Base-by-base conservation (phyloP, 92 coral and sea anemone species). In the Palythoa grandiflora region DNA sequence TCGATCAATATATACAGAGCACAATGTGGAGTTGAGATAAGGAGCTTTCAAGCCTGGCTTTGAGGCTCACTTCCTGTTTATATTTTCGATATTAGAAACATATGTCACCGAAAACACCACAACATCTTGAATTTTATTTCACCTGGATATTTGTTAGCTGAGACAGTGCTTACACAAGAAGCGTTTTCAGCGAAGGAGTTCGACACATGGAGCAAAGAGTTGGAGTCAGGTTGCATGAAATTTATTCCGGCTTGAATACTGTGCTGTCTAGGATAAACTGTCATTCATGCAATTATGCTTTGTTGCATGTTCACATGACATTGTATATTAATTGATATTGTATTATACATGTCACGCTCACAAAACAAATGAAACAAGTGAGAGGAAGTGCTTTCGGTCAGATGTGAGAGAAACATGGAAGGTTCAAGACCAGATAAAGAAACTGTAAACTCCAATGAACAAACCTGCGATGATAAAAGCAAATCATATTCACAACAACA, bases 311-410 rank as follows among this genome's bases (percentile, higher is more conserved):
- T 13, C 15, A 79, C 38, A 39, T 44, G 50, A 21, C 73, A 39
- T 44, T 2, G 6, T 37, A 59, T 61, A 28, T 28, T 28, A 17
- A 38, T 68, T 59, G 73, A 60, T 65, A 6, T 38, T 79, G 21
- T 21, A 19, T 36, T 13, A 28, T 28, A 35, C 55, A 14, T 35
- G 86, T 81, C 86, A 81, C 86, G 86, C 75, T 81, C 75, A 63
- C 86, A 63, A 21, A 21, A 44, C 11, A 39, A 12, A 54, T 54
- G 1, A 52, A 12, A 77, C 2, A 77, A 54, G 4, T 3, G 17
- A 9, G 21, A 66, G 17, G 75, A 70, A 36, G 1, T 35, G 13
- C 52, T 9, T 65, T 35, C 11, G 1, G 0, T 13, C 48, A 66
- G 48, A 21, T 16, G 20, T 66, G 40, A 12, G 37, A 71, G 2